Conservation (phyloP, 2,797 vertebrate genomes). For the Notamacropus eugenii region DNA sequence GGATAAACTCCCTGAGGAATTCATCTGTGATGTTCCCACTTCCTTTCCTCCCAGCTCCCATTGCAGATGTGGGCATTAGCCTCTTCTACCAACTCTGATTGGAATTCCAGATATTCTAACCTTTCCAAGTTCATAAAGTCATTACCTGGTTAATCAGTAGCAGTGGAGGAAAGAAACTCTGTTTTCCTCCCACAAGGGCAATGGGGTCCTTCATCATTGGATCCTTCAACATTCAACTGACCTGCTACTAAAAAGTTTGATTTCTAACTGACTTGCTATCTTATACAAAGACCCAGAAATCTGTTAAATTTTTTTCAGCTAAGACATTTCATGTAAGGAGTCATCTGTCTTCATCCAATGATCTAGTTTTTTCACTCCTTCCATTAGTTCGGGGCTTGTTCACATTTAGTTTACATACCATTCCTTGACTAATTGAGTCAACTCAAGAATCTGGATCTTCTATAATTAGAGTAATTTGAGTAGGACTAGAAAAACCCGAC, state of each 20-base stretch:
- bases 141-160: too few relatives aligned
- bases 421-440: not conserved
- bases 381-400: not conserved
- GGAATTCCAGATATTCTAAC: not conserved
- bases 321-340: not conserved
- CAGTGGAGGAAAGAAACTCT: too few relatives aligned
- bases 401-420: not conserved
- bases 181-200: too few relatives aligned
- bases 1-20: not conserved
- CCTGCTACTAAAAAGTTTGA: too few relatives aligned
- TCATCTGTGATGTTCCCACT: not conserved
- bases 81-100: not conserved
- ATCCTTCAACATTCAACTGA: too few relatives aligned
- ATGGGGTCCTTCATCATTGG: too few relatives aligned
- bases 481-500: not conserved
- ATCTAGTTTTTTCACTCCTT: not conserved
- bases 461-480: not conserved
- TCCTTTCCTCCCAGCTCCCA: not conserved
- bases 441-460: not conserved
- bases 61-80: not conserved
- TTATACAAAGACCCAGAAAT: not conserved
- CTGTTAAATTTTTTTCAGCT: not conserved
- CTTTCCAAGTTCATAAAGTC: too few relatives aligned
- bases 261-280: not conserved
- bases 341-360: not conserved